Conservation (phyloP, 2,797 vertebrate species). For the Lacerta viridis region DNA sequence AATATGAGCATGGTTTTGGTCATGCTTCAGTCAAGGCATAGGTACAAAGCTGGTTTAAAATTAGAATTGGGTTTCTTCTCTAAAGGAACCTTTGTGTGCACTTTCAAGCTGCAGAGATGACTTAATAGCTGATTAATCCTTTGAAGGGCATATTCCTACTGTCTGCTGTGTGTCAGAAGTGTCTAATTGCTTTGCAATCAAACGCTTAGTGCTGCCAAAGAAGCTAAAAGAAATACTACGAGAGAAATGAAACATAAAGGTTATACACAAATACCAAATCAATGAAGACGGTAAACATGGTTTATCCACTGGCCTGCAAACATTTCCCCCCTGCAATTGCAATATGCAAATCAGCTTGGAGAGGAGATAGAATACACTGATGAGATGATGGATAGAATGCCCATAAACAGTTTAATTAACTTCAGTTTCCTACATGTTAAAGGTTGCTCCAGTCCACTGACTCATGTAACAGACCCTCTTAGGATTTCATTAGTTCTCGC, state of each 20-base stretch:
- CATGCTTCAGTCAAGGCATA: slow-evolving; percentile 43
- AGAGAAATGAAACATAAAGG: slow-evolving; percentile 82
- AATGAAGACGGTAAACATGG: slow-evolving; percentile 77
- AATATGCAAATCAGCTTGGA: slow-evolving; percentile 77
- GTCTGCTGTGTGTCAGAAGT: slow-evolving; percentile 65
- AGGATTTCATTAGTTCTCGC: slow-evolving; percentile 75
- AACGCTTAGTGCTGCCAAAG: slow-evolving; percentile 58
- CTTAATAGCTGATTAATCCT: slow-evolving; percentile 73
- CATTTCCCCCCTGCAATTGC: slow-evolving; percentile 69
- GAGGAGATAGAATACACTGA: slow-evolving; percentile 51
- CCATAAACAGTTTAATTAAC: slow-evolving; percentile 81
- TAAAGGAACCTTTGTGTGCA: slow-evolving; percentile 54
- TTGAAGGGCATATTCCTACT: slow-evolving; percentile 67
- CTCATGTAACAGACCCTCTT: slow-evolving; percentile 79
- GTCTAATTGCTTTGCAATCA: slow-evolving; percentile 74
- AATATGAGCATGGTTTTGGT: slow-evolving; percentile 44
- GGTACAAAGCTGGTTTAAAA: slow-evolving; percentile 51
- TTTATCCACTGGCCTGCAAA: slow-evolving; percentile 74
- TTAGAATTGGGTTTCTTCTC: slow-evolving; percentile 56
- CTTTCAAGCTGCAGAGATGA: slow-evolving; percentile 52
- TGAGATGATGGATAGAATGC: slow-evolving; percentile 78
- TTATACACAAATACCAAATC: slow-evolving; percentile 79
- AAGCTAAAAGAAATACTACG: slow-evolving; percentile 70
- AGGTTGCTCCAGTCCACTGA: slow-evolving; percentile 80
- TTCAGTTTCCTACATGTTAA: slow-evolving; percentile 78